Percentiles rank a stretch among this genome's conserved stretches.
Conservation (phyloP, 2,113 vertebrate species). For the Xiphophorus hellerii region DNA sequence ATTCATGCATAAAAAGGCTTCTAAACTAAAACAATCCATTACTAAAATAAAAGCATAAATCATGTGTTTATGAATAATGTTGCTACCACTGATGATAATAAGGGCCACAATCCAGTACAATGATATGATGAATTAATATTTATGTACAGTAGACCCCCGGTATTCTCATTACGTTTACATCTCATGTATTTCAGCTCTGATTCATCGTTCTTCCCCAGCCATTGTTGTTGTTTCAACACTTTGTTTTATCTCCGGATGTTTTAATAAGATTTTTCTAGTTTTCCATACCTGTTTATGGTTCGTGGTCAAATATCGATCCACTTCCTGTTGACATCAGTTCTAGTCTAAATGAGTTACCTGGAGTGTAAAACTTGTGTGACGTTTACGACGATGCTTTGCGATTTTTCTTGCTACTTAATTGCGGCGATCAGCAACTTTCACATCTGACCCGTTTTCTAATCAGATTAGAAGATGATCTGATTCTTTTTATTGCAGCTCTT, state of each 20-base stretch:
- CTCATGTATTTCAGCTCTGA: too few species aligned
- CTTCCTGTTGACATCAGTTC: neutral
- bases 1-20: too few species aligned
- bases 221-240: neutral
- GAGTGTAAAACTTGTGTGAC: neutral
- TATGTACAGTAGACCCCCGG: too few species aligned
- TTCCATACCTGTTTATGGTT: conserved; percentile 1
- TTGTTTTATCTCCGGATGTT: neutral
- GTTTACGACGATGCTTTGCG: neutral
- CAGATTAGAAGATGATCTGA: neutral
- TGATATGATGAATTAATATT: too few species aligned
- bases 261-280: neutral
- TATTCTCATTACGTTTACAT: neutral
- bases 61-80: too few species aligned
- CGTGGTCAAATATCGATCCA: neutral
- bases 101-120: too few species aligned
- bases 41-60: too few species aligned
- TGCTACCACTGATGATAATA: too few species aligned
- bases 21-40: too few species aligned
- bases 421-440: neutral
- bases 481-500: neutral
- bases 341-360: neutral
- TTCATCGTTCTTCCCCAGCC: neutral
- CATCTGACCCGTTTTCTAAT: neutral
- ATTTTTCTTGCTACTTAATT: neutral